These are phyloP conservation scores for Cephalotes varians DNA, from an alignment of 2,888 invertebrate genomes.

Conservation along the genomic window DNA sequence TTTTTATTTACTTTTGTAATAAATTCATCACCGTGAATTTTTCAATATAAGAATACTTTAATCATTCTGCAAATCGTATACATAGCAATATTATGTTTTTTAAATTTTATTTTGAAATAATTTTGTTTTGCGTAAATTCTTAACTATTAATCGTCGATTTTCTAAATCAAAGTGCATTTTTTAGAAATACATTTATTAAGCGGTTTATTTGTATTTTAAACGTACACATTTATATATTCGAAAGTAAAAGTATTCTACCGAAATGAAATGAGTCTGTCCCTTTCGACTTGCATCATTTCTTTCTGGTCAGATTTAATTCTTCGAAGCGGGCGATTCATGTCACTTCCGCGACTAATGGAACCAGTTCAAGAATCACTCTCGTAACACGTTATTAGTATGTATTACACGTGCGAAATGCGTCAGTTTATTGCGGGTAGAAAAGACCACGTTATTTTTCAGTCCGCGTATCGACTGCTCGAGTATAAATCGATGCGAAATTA, in stretches of 20 bases:
- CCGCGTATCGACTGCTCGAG: slow-evolving; percentile 64
- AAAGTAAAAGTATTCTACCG: background rate
- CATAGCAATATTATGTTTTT: background rate
- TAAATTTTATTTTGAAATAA: background rate
- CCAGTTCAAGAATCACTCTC: slow-evolving; percentile 34
- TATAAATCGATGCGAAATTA: slow-evolving; percentile 78
- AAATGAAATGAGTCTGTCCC: slow-evolving; percentile 22
- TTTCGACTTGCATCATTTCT: background rate
- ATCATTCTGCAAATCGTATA: background rate
- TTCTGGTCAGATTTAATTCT: slow-evolving; percentile 8
- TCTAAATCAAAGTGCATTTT: background rate
- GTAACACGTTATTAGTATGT: slow-evolving; percentile 45
- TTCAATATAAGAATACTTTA: background rate
- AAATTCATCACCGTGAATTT: background rate
- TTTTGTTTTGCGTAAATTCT: background rate
- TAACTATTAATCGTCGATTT: background rate
- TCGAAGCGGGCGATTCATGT: background rate
- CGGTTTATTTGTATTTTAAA: background rate
- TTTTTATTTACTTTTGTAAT: background rate
- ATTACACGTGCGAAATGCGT: slow-evolving; percentile 47
- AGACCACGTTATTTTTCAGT: slow-evolving; percentile 62
- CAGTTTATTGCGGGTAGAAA: slow-evolving; percentile 46
- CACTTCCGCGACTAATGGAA: slow-evolving; percentile 5
- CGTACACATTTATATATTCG: background rate
- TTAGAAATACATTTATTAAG: slow-evolving; percentile 1